Evolutionary conservation across 2,797 vertebrate species (phyloP), one percentile per base, ranked within the genome.

Genomic region (Garrulus glandarius): DNA sequence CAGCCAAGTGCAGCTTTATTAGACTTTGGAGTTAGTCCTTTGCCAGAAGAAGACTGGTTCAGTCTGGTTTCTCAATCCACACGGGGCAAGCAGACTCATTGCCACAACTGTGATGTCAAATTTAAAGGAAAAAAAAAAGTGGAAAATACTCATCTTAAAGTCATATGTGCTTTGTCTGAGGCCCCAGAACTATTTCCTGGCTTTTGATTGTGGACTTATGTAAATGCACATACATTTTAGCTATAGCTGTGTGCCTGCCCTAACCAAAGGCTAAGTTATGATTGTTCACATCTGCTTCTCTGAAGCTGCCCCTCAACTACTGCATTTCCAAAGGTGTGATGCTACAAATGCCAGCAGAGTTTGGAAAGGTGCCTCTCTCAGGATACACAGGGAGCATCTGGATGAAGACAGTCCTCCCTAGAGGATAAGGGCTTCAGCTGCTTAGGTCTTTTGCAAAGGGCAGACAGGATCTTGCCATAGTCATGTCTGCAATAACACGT

Each of bases 401-500:
- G 20, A 20, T 84, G 50, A 56, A 72, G 29, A 19, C 3, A 75
- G 14, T 24, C n/a, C 17, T 86, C 22, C 19, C 30, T 47, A 43
- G 7, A 55, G 26, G 3, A 12, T 14, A 34, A 55, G 22, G 4
- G 6, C 15, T 88, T 88, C 57, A 59, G 16, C 44, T 76, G 27
- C 59, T 71, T n/a, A 22, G 16, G 13, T 37, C 18, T 60, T 64
- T 56, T 79, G 34, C 55, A 79, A 78, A 88, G 50, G 17, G 18
- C 36, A 68, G 32, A 16, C 27, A 68, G 6, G 12, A 44, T 56
- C 23, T 60, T 44, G 37, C 26, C 18, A 9, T 71, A 56, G n/a
- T 55, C 8, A 13, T 6, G 0, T n/a, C 75, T 75, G 34, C 37
- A 79, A 60, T 32, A 41, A 56, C 9, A 7, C 0, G 0, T 47